These are phyloP conservation scores for Lordiphosa mommai DNA, from an alignment of 1,140 invertebrate genomes.

Conservation along the genomic window DNA sequence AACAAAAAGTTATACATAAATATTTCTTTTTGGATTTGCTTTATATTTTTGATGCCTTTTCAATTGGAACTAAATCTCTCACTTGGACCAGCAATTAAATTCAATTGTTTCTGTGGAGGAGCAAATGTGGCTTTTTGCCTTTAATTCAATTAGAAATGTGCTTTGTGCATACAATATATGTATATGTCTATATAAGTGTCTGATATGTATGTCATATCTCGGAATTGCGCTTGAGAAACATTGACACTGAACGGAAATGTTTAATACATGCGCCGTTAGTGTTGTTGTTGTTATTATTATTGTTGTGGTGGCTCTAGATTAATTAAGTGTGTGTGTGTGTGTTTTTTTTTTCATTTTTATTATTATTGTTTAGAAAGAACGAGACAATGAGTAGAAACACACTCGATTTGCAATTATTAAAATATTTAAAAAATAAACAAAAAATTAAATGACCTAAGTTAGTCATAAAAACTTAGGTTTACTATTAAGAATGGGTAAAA, in stretches of 20 bases:
- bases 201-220: conserved; percentile 57
- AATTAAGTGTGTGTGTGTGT: conserved; percentile 52
- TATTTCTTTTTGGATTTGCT: conserved; percentile 8
- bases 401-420: background rate
- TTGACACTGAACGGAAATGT: conserved; percentile 80
- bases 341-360: conserved; percentile 23
- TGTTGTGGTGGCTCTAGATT: conserved; percentile 47
- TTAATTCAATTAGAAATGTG: conserved; percentile 78
- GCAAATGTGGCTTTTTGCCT: conserved; percentile 73
- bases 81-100: conserved; percentile 72
- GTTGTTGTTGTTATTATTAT: conserved; percentile 36
- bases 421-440: too few relatives aligned
- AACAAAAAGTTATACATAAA: conserved; percentile 17
- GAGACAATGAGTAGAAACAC: conserved; percentile 8
- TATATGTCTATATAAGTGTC: conserved; percentile 13
- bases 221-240: conserved; percentile 74
- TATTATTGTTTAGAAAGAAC: conserved; percentile 42
- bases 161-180: conserved; percentile 31
- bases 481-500: too few relatives aligned
- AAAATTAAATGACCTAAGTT: too few relatives aligned
- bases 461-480: too few relatives aligned
- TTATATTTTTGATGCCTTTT: conserved; percentile 57
- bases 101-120: conserved; percentile 71
- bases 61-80: conserved; percentile 42
- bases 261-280: conserved; percentile 72